Conservation (phyloP, 2,888 invertebrate species). For the Pristionchus japonicus region DNA sequence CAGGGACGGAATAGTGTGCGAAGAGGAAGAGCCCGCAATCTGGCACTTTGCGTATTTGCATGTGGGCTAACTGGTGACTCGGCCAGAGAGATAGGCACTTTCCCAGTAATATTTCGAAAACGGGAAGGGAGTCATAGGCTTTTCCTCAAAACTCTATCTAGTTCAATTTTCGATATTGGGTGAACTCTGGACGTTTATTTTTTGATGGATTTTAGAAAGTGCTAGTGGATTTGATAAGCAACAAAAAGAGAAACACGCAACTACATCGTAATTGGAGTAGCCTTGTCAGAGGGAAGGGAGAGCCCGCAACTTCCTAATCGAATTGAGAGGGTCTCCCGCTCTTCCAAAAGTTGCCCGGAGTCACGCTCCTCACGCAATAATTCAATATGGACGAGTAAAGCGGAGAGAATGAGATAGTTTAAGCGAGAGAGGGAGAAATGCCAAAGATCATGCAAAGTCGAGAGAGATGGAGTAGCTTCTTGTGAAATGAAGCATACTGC, state of each 20-base stretch:
- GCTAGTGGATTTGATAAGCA: too few relatives aligned
- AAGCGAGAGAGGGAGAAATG: background rate
- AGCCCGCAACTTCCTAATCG: background rate
- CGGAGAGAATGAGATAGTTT: background rate
- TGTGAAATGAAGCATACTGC: constrained; percentile 41
- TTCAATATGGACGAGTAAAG: background rate
- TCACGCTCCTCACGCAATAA: constrained; percentile 6
- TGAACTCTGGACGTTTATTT: too few relatives aligned
- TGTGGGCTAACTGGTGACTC: background rate
- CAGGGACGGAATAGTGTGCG: too few relatives aligned
- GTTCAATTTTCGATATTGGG: too few relatives aligned
- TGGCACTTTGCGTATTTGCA: constrained; percentile 18
- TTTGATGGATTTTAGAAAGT: too few relatives aligned
- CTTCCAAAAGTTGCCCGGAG: background rate
- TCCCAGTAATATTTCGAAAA: background rate
- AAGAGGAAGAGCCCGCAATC: background rate
- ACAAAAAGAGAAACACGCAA: background rate
- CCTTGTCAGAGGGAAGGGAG: too few relatives aligned
- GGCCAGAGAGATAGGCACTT: background rate
- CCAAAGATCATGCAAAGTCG: background rate
- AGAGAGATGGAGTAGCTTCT: background rate
- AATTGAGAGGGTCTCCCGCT: background rate
- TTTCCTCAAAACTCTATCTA: too few relatives aligned
- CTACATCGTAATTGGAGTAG: background rate
- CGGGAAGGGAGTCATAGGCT: too few relatives aligned